Percentiles rank a stretch among this genome's conserved stretches.
Conservation (phyloP, 2,113 vertebrate species). For the Trochalopteron elliotii region DNA sequence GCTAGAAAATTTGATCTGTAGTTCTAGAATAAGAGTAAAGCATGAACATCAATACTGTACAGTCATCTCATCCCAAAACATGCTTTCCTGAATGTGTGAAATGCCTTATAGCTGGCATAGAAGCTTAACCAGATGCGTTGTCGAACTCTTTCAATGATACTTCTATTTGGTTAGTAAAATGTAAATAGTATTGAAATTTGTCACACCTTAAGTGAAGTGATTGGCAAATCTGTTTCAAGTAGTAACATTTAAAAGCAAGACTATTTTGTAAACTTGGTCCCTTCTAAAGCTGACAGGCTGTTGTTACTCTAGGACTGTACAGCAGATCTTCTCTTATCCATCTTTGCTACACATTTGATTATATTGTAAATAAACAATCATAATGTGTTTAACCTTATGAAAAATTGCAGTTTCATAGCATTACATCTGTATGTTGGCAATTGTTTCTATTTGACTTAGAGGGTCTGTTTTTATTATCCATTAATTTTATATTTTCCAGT, state of each 20-base stretch:
- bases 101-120: not conserved
- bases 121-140: not conserved
- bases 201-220: constrained; percentile 3
- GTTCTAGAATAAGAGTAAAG: not conserved
- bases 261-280: not conserved
- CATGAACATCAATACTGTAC: not conserved
- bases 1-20: not conserved
- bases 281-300: not conserved
- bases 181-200: not conserved
- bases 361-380: not conserved
- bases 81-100: not conserved
- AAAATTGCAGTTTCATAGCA: not conserved
- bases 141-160: not conserved
- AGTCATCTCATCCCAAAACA: constrained; percentile 7
- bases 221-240: constrained; percentile 12
- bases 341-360: not conserved
- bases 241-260: not conserved
- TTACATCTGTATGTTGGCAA: not conserved
- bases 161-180: not conserved
- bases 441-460: not conserved
- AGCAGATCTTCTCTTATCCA: not conserved
- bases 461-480: not conserved
- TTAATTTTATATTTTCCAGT: constrained; percentile 24
- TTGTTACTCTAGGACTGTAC: not conserved
- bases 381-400: not conserved